Evolutionary conservation across 2,888 invertebrate genomes (phyloP).

Genomic region (Catocala nupta): DNA sequence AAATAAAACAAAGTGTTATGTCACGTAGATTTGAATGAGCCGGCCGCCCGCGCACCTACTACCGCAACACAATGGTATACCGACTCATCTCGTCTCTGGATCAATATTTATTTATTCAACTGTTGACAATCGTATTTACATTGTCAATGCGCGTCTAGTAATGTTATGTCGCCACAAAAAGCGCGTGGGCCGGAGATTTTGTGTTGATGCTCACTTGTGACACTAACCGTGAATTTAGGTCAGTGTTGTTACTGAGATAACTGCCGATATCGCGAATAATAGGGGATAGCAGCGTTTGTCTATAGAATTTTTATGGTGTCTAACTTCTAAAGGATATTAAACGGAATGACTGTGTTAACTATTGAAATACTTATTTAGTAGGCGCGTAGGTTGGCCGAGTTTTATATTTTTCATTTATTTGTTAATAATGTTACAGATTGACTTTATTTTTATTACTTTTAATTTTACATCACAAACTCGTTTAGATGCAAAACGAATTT

Average conservation of each 20-base stretch:
- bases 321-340: no score
- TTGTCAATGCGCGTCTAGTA: conserved; percentile 74
- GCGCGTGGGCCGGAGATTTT: conserved; percentile 75
- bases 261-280: conserved; percentile 49
- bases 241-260: conserved; percentile 67
- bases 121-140: conserved; percentile 86
- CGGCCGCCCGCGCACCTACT: conserved; percentile 65
- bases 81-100: conserved; percentile 79
- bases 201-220: conserved; percentile 77
- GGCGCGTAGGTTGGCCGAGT: no score
- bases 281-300: conserved; percentile 20
- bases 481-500: no score
- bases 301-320: conserved; percentile 23
- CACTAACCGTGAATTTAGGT: conserved; percentile 77
- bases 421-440: no score
- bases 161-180: conserved; percentile 65
- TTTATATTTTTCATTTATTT: no score
- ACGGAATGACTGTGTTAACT: no score
- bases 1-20: conserved; percentile 59
- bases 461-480: no score
- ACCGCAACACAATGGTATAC: conserved; percentile 68
- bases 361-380: no score
- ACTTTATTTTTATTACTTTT: no score
- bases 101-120: conserved; percentile 85
- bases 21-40: conserved; percentile 63